These are phyloP conservation scores for Lerista edwardsae DNA, from an alignment of 2,797 vertebrate species.

Conservation along the genomic window DNA sequence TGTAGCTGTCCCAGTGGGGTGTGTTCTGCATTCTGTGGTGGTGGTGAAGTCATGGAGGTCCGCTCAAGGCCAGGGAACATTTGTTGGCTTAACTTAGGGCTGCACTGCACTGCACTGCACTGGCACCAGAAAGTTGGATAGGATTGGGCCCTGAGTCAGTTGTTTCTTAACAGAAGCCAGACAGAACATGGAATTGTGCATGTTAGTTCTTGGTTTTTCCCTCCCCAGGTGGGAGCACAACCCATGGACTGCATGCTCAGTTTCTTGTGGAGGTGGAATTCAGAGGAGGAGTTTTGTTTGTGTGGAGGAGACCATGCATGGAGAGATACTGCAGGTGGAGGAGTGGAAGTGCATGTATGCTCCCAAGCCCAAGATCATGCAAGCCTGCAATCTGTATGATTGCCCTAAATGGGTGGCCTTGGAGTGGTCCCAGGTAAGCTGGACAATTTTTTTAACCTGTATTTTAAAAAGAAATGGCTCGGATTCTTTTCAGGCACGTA, in stretches of 20 bases:
- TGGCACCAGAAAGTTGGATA: too few species aligned
- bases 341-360: constrained; percentile 96
- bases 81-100: too few species aligned
- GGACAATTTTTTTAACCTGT: constrained; percentile 31
- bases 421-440: constrained; percentile 93
- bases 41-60: too few species aligned
- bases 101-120: too few species aligned
- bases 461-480: background rate
- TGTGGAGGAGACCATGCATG: constrained; percentile 89
- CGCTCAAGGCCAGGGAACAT: too few species aligned
- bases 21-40: too few species aligned
- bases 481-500: background rate
- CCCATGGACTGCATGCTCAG: constrained; percentile 91
- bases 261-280: constrained; percentile 90
- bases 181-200: constrained; percentile 14
- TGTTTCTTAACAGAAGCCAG: background rate
- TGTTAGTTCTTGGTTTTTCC: background rate
- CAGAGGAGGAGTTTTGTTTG: constrained; percentile 90
- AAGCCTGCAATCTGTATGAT: constrained; percentile 88
- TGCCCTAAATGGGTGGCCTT: constrained; percentile 93
- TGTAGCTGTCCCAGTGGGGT: too few species aligned
- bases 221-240: constrained; percentile 90
- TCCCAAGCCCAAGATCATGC: constrained; percentile 82
- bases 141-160: too few species aligned
- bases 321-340: constrained; percentile 86